phyloP scores from a whole-genome alignment of 2,797 vertebrate genomes.

The Argyrosomus regius region DNA sequence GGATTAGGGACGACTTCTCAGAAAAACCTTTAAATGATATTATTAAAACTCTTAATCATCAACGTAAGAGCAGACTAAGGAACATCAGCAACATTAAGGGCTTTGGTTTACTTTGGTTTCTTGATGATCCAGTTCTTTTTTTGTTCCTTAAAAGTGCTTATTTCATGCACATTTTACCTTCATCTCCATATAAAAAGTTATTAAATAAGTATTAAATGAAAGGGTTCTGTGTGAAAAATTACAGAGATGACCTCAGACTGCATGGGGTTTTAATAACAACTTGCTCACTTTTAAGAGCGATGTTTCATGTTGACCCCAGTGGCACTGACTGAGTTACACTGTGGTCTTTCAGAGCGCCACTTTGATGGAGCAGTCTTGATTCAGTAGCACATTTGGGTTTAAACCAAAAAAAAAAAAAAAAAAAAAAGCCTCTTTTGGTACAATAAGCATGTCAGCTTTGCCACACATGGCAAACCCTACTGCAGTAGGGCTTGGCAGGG shows the following conservation, averaged over 20 bases:
- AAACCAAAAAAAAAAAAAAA: constrained; percentile 60
- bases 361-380: constrained; percentile 72
- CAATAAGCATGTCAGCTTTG: constrained; percentile 79
- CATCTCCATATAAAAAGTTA: constrained; percentile 60
- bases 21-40: constrained; percentile 28
- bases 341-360: constrained; percentile 65
- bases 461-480: constrained; percentile 80
- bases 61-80: not conserved
- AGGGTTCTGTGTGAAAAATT: constrained; percentile 67
- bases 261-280: constrained; percentile 75
- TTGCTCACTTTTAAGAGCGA: constrained; percentile 55
- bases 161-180: constrained; percentile 59
- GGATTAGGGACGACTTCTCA: constrained; percentile 5
- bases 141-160: constrained; percentile 39
- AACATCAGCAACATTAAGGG: constrained; percentile 5
- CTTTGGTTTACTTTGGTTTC: constrained; percentile 24
- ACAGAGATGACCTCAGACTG: constrained; percentile 68
- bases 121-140: constrained; percentile 18
- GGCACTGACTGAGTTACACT: constrained; percentile 57
- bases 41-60: constrained; percentile 26
- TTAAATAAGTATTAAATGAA: constrained; percentile 66
- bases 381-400: constrained; percentile 78
- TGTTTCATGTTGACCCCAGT: constrained; percentile 68
- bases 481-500: constrained; percentile 83
- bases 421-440: constrained; percentile 69